A percentile compares a stretch with the other conserved stretches of the same genome.
Conservation (phyloP, 1,140 invertebrate genomes). For the Drosophila prosaltans region DNA sequence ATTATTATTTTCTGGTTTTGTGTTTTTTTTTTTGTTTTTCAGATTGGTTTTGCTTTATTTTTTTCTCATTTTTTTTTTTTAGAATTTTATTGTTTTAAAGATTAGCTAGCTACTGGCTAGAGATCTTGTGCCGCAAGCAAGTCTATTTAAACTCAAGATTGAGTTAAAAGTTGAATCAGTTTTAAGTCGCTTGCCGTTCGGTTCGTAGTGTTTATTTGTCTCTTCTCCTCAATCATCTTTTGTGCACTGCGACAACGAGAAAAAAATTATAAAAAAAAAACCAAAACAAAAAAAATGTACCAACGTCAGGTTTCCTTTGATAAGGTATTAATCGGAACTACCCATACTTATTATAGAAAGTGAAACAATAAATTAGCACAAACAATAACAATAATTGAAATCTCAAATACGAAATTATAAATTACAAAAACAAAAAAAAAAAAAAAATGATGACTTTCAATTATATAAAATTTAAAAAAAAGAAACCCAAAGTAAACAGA, state of each 20-base stretch:
- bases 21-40: constrained; percentile 45
- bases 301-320: constrained; percentile 77
- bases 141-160: constrained; percentile 67
- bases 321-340: constrained; percentile 65
- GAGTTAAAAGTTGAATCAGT: constrained; percentile 60
- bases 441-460: not conserved
- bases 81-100: constrained; percentile 41
- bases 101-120: constrained; percentile 34
- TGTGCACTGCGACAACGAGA: constrained; percentile 17
- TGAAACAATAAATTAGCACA: constrained; percentile 18
- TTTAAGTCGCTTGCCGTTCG: constrained; percentile 53
- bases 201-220: constrained; percentile 31
- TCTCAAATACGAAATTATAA: constrained; percentile 22
- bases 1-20: constrained; percentile 61
- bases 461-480: too few relatives aligned
- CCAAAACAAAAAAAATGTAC: constrained; percentile 56
- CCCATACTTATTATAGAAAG: constrained; percentile 33
- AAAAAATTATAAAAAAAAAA: constrained; percentile 37
- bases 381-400: constrained; percentile 31
- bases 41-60: constrained; percentile 30
- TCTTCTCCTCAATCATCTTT: constrained; percentile 7
- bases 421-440: constrained; percentile 12
- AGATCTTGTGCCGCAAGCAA: constrained; percentile 34
- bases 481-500: too few relatives aligned
- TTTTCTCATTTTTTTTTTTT: constrained; percentile 48